Evolutionary conservation across 2,797 vertebrate species (phyloP), one percentile per base, ranked within the genome.

Genomic region (Salmo trutta): DNA sequence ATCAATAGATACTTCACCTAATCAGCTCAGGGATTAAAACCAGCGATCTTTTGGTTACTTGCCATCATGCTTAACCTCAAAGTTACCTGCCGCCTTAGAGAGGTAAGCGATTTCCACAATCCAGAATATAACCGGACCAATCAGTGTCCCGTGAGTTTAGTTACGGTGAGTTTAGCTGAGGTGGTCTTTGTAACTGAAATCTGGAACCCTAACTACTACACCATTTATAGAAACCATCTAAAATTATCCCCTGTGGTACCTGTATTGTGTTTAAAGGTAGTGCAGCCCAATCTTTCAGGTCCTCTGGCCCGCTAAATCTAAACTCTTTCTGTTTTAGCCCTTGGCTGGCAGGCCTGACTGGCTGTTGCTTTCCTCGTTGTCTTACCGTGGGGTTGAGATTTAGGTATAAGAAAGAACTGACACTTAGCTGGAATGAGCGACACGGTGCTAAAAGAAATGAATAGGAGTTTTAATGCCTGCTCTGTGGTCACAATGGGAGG

Each of bases 401-500:
- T 75, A 67, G 53, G 72, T 54, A 54, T 54, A 73, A 69, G 33
- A 33, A 36, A 68, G 70, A 66, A 82, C 70, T 36, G 85, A 88
- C 77, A 71, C 68, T 79, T 21, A 41, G 74, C 83, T 85, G 85
- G 79, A 86, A 81, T 41, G 66, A 83, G 79, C 15, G 82, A 76
- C 86, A 67, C 71, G 74, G 80, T 56, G 70, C 33, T 73, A 67
- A 73, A 62, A 69, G 73, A 53, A 54, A 72, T 81, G 59, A 91
- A 80, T 36, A 80, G 83, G 81, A 88, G 82, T 73, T 33, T 79
- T 83, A 53, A 86, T 86, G 88, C 89, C 83, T 82, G 54, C 77
- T 83, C 80, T 79, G 75, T 84, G 84, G 86, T 90, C 89, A 90
- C 85, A 90, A 91, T 91, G 88, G 90, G 92, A 92, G 92, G 92